Evolutionary conservation across 2,113 vertebrate genomes (phyloP), one percentile per base, ranked within the genome.

Genomic region (Podarcis cretensis): DNA sequence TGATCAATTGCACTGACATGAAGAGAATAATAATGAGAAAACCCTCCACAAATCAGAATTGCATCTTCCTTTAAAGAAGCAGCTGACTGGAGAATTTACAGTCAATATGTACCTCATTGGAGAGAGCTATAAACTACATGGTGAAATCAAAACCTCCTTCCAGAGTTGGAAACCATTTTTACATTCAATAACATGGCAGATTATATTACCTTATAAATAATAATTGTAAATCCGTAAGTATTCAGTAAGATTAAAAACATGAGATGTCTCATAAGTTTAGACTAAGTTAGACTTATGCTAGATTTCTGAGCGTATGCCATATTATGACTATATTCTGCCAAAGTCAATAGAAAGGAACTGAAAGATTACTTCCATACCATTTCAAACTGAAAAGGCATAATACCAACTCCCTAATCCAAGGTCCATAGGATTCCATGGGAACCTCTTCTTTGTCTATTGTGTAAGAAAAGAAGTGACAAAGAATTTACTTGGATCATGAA

Each of bases 321-420:
- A 87, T 80, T 80, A 48, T 87, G 77, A 57, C 65, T 80, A 23
- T 81, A 79, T 80, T 81, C 65, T 71, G 77, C 77, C 85, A 87
- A 87, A 71, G 85, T 71, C 76, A 80, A 80, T 80, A 87, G 65
- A 87, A 87, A 57, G 43, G 66, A 71, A 71, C 76, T 9, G 21
- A 87, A 86, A 87, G 66, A 78, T 71, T 80, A 81, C 81, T 80
- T 87, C 65, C 85, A 80, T 80, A 87, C 65, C 84, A 85, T 77
- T 23, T 85, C 66, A 76, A 77, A 37, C 32, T 27, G 83, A 75
- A 21, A 86, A 69, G 76, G 76, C 14, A 79, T 20, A 8, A 79
- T 32, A 74, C 23, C 18, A n/a, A 75, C 23, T 40, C 32, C 73
- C 32, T 54, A 79, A 80, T 57, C 66, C 66, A 86, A 69, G 71